Base-by-base conservation (phyloP, 2,797 vertebrate species). In the Eospalax fontanierii region DNA sequence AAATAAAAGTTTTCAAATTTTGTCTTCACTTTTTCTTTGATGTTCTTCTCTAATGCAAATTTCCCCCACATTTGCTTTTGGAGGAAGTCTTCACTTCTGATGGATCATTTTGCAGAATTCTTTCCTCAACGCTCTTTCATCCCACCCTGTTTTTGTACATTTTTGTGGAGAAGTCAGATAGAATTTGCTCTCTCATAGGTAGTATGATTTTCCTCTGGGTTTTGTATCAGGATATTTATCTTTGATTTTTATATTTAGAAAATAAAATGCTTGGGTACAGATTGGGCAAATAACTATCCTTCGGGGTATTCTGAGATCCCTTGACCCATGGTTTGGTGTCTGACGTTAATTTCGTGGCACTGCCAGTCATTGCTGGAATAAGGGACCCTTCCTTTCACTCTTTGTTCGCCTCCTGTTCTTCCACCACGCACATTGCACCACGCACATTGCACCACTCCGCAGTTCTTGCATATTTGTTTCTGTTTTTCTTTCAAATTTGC, bases 211-310 rank as follows among this genome's bases (percentile, higher is more conserved):
- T 94, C n/a, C 26, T 18, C 30, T 73, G 14, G 33, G 33, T 19
- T 38, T 85, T 40, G n/a, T 80, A 28, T 54, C 4, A 33, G 4
- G 65, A 12, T 66, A 46, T 66, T 70, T 59, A 59, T 66, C 30
- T 91, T 74, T 91, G 68, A 35, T 46, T 59, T 94, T 30, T 87
- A 16, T 26, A 46, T n/a, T 75, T 35, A 59, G 57, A 86, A 74
- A 91, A 26, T 9, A 9, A 87, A 7, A 76, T 74, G 4, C 7
- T 4, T 38, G n/a, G 19, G 10, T 33, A 1, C 46, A 21, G 4
- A 33, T 46, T 75, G 33, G 11, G 4, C 16, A 7, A 6, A 26
- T 35, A 87, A 75, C 81, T 74, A 66, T 40, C 15, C 4, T 21
- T 2, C 50, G 33, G 28, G 9, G 16, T 21, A 26, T 54, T 68